These are phyloP conservation scores for Rhabdornis inornatus DNA, from an alignment of 2,113 vertebrate species.

Conservation along the genomic window DNA sequence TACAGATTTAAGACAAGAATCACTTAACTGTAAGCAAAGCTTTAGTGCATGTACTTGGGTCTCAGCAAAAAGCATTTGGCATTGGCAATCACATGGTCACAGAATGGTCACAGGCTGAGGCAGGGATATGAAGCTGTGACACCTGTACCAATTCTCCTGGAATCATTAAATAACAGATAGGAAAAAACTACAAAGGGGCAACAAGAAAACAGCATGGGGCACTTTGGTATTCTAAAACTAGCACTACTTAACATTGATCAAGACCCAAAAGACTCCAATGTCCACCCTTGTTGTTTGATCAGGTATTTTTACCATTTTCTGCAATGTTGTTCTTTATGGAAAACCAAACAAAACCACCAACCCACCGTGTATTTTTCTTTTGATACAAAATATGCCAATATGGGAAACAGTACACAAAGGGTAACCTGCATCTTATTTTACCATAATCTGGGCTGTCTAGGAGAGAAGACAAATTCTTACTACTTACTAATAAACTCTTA, in stretches of 20 bases:
- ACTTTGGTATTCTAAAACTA: constrained; percentile 60
- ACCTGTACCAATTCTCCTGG: not conserved
- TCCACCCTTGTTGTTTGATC: constrained; percentile 16
- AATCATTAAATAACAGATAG: constrained; percentile 7
- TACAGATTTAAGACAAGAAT: constrained; percentile 7
- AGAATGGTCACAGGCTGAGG: not conserved
- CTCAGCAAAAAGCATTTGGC: constrained; percentile 24
- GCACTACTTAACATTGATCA: not conserved
- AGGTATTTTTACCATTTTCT: constrained; percentile 23
- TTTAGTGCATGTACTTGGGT: constrained; percentile 7
- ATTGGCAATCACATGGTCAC: not conserved
- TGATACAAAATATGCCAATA: not conserved
- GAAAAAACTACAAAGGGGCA: constrained; percentile 29
- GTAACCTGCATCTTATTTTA: constrained; percentile 12
- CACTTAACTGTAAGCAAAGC: not conserved
- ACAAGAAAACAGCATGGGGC: constrained; percentile 30
- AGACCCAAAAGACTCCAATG: not conserved
- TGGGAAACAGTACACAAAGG: not conserved
- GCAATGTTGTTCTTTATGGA: not conserved
- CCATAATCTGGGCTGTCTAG: constrained; percentile 15
- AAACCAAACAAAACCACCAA: not conserved
- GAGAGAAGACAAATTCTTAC: constrained; percentile 5
- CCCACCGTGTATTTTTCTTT: not conserved
- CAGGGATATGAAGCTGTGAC: not conserved
- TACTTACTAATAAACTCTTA: constrained; percentile 35